Evolutionary conservation across 2,797 vertebrate species (phyloP).

Genomic region (Megalops cyprinoides): DNA sequence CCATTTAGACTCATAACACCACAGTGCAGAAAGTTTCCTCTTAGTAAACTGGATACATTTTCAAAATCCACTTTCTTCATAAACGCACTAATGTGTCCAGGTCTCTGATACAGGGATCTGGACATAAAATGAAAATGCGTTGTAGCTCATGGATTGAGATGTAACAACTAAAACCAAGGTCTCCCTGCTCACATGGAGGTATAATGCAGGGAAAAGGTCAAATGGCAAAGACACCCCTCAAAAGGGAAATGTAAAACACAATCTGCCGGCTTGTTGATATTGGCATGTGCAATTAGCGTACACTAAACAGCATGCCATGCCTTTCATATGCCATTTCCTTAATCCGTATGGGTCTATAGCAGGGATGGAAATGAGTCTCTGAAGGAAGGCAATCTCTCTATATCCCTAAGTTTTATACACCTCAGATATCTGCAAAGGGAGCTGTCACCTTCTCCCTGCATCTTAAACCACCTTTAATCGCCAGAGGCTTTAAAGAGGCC

Average conservation of each 20-base stretch:
- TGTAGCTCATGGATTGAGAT: background rate
- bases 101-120: constrained; percentile 15
- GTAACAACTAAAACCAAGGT: background rate
- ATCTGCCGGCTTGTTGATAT: constrained; percentile 61
- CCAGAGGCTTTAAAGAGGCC: constrained; percentile 71
- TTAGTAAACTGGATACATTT: constrained; percentile 3
- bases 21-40: background rate
- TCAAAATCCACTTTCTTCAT: constrained; percentile 25
- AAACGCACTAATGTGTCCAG: background rate
- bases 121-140: constrained; percentile 19
- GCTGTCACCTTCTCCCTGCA: constrained; percentile 66
- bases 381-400: constrained; percentile 68
- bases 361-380: constrained; percentile 67
- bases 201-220: constrained; percentile 47
- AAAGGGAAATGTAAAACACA: constrained; percentile 58
- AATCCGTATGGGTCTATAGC: constrained; percentile 63
- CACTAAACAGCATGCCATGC: constrained; percentile 68
- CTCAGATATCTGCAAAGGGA: constrained; percentile 67
- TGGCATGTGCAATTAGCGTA: constrained; percentile 69
- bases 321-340: constrained; percentile 76
- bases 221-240: constrained; percentile 11
- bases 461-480: constrained; percentile 73
- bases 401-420: constrained; percentile 61
- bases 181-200: constrained; percentile 21
- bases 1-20: constrained; percentile 24